Evolutionary conservation across 2,797 vertebrate species (phyloP), one percentile per base, ranked within the genome.

Genomic region (Vipera ursinii): DNA sequence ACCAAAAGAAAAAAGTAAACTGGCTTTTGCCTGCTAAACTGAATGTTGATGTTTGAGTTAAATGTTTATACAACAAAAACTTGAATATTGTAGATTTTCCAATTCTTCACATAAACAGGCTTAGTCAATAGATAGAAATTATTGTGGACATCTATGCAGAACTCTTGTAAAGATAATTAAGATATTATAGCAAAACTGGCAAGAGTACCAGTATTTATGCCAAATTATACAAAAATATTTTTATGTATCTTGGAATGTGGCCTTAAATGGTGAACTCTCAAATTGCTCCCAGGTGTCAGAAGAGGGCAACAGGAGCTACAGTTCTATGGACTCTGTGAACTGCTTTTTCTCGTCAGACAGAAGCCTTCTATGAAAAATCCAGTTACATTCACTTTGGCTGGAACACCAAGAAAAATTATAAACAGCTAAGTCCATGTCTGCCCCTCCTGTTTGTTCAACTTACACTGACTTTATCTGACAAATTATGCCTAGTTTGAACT

Each of bases 311-410:
- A 95, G 53, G 55, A 93, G 82, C 92, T 94, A 90, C 88, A 89
- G 57, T 0, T 86, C 0, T 61, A 60, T 32, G 32, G 32, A 32
- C 32, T 32, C 32, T 78, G 57, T 92, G 2, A 56, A 90, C 88
- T 15, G 94, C 55, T 32, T 32, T 32, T 73, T 13, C 53, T 91
- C 88, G 87, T 85, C 91, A 51, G 2, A 4, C 91, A 90, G 92
- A 95, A 92, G 90, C 86, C 94, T 95, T 95, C 93, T 92, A 24
- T 90, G 96, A 95, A 95, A 95, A 95, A 61, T 92, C 86, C 92
- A 91, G 90, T 92, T 88, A 53, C 28, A 0, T 32, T 93, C 55
- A 56, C 73, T 90, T 89, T 95, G 92, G 32, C 57, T 63, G 92
- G 91, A 92, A 28, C 38, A 88, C 89, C 26, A n/a, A 87, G 91